phyloP scores from a whole-genome alignment of 1,140 invertebrate species.

The Oscheius sp. region DNA sequence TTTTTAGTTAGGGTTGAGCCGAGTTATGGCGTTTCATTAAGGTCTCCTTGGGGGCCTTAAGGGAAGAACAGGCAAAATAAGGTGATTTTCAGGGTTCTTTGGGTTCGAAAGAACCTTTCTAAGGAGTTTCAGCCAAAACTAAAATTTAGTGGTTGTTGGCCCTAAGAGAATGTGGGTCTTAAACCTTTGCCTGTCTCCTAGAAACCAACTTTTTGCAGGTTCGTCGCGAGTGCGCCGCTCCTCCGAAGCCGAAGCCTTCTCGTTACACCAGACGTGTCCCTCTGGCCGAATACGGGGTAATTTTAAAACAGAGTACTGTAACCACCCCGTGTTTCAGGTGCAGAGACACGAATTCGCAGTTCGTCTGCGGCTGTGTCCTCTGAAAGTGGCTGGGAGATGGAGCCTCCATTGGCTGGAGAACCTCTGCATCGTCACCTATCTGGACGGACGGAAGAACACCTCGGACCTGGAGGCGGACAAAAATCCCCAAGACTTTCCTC shows the following conservation, averaged over 20 bases:
- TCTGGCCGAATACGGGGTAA: background rate
- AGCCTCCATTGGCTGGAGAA: background rate
- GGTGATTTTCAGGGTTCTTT: no score
- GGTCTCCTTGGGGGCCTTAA: no score
- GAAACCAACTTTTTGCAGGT: constrained; percentile 1
- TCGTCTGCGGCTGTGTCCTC: background rate
- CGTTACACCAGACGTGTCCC: background rate
- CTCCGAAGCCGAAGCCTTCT: background rate
- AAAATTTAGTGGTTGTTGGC: no score
- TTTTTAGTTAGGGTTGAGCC: no score
- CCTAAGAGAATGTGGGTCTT: no score
- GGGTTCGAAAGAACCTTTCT: no score
- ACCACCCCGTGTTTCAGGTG: background rate
- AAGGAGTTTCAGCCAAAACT: no score
- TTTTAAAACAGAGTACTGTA: no score
- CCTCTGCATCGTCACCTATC: constrained; percentile 2
- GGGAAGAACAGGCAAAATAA: no score
- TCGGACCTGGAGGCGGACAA: background rate
- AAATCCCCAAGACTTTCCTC: background rate
- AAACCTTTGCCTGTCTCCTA: no score
- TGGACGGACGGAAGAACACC: background rate
- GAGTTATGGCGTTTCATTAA: no score
- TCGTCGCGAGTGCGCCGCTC: background rate
- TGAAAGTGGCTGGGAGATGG: background rate
- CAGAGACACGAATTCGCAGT: background rate